Evolutionary conservation across 2,113 vertebrate species (phyloP).

Genomic region (Xerus inauris): DNA sequence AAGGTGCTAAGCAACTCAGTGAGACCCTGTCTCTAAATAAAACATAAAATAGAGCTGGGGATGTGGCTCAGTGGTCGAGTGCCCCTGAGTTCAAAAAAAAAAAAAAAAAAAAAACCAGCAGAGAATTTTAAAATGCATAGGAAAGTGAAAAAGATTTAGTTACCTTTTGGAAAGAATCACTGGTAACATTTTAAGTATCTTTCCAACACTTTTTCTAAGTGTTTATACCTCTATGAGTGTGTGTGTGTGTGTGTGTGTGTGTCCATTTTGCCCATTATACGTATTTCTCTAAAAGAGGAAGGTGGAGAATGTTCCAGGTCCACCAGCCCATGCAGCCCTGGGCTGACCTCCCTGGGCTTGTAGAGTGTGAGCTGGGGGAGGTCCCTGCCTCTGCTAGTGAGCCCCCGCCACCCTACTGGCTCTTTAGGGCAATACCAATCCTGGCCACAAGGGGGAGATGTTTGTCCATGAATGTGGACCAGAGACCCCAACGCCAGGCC

Average conservation of each 20-base stretch:
- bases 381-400: background rate
- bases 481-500: rapidly evolving
- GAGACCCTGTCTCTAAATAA: no score
- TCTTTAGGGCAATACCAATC: background rate
- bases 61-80: no score
- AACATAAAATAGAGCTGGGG: no score
- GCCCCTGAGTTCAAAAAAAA: no score
- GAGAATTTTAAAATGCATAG: background rate
- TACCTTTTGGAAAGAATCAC: background rate
- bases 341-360: no score
- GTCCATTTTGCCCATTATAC: background rate
- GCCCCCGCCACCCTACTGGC: rapidly evolving
- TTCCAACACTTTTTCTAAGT: background rate
- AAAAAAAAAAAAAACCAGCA: no score
- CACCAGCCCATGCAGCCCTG: background rate
- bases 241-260: no score
- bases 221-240: no score
- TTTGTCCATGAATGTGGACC: background rate
- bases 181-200: background rate
- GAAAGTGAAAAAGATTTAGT: background rate
- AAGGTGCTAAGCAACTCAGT: no score
- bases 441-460: conserved; percentile 42
- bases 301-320: background rate
- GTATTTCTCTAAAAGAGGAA: background rate
- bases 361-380: no score